These are phyloP conservation scores for Daboia siamensis DNA, from an alignment of 2,113 vertebrate genomes.

Conservation along the genomic window DNA sequence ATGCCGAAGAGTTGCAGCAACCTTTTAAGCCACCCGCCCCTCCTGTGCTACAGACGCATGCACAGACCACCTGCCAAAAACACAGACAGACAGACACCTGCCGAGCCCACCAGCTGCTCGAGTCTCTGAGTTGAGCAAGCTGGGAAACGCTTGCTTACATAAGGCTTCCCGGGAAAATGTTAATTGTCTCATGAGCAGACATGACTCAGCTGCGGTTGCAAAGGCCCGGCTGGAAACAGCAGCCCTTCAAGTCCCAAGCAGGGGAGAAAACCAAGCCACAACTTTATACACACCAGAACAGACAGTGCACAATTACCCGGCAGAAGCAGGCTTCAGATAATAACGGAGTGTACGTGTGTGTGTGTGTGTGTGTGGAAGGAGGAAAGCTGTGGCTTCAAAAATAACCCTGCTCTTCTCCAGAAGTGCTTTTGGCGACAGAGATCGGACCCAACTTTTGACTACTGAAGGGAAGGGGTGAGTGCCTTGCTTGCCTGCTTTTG, in stretches of 20 bases:
- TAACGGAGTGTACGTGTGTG: background rate
- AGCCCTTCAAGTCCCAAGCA: background rate
- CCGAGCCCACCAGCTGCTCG: background rate
- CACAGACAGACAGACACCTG: background rate
- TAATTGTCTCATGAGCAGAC: conserved; percentile 20
- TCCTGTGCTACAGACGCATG: fast-evolving
- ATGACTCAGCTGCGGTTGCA: conserved; percentile 13
- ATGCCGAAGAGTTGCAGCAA: background rate
- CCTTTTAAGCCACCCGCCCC: background rate
- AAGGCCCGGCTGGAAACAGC: background rate
- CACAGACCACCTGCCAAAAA: background rate
- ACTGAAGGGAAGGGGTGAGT: too few relatives aligned
- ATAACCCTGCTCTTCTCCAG: background rate
- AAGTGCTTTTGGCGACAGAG: background rate
- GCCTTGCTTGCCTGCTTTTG: background rate
- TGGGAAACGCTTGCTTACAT: background rate
- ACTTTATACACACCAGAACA: background rate
- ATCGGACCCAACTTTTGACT: background rate
- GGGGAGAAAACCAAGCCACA: background rate
- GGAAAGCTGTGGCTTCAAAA: background rate
- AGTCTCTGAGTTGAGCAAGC: background rate
- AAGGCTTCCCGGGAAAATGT: conserved; percentile 1
- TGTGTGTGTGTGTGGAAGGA: background rate
- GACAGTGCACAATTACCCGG: background rate
- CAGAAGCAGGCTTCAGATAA: background rate